Evolutionary conservation across 2,797 vertebrate species (phyloP), one percentile per base, ranked within the genome.

Genomic region (Tolypeutes matacus): DNA sequence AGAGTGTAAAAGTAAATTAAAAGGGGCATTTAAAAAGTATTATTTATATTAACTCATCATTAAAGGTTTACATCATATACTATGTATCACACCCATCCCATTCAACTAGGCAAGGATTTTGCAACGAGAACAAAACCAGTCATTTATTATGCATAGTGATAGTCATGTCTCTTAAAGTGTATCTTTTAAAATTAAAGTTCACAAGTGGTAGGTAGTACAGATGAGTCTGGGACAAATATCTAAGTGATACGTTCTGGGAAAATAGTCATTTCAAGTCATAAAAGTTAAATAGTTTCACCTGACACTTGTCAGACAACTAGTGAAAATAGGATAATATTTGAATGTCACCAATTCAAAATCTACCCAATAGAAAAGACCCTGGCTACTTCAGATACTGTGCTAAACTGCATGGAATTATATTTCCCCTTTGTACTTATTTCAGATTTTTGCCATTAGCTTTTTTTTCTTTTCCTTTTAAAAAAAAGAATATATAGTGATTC

Each of bases 181-280:
- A 67, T 51, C 34, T 78, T 91, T 80, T 78, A 86, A 91, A 95
- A 95, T 75, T 94, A 70, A 93, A 97, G 84, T 89, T 87, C 8
- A 5, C 46, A 36, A 70, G 29, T 36, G 86, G 46, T 91, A 65
- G 86, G 46, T 91, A 65, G n/a, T 78, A 86, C 11, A 76, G 46
- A 76, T 90, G n/a, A 84, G 18, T 85, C 82, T 95, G 17, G 14
- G 23, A 87, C 46, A 94, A 94, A 94, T 86, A 91, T 18, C 17
- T 72, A 86, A 51, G 29, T 95, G 86, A 64, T 87, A 21, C 67
- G 42, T 96, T 96, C 90, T 73, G 72, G 73, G 83, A 83, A 95
- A 92, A 73, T 12, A 88, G 72, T 11, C 34, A 93, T 69, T 96
- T 85, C 92, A 89, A 95, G 75, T 93, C 83, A 96, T 27, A 10